Percentiles rank a stretch among this genome's conserved stretches.
These are phyloP conservation scores for Holothuria glaberrima DNA, from an alignment of 35 echinoderm and acorn worm genomes.

Conservation along the genomic window DNA sequence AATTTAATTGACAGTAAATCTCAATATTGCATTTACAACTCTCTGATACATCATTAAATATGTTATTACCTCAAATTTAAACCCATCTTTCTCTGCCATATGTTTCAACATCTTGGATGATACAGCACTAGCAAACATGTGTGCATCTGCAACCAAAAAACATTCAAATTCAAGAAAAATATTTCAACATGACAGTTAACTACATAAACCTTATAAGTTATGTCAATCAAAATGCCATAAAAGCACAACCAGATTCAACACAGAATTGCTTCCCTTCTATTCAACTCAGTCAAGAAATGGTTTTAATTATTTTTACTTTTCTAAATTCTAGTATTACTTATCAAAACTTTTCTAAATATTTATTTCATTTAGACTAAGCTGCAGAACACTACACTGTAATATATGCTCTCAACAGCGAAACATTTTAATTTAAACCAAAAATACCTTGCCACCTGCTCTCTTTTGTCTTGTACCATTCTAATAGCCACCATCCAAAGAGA, in stretches of 20 bases:
- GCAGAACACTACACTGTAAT: no score
- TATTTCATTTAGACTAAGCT: no score
- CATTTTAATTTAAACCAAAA: no score
- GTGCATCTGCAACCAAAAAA: conserved; percentile 58
- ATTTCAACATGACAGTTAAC: no score
- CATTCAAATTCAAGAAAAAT: background rate
- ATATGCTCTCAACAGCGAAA: background rate
- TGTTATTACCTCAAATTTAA: conserved; percentile 85
- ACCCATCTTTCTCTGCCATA: conserved; percentile 84
- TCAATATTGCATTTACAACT: background rate
- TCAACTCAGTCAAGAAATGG: background rate
- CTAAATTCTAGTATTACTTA: no score
- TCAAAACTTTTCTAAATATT: no score
- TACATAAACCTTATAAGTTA: no score
- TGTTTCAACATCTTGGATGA: conserved; percentile 88
- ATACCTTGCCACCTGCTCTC: conserved; percentile 29
- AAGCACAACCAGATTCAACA: background rate
- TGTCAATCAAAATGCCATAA: no score
- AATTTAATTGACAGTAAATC: no score
- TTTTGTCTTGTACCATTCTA: conserved; percentile 64
- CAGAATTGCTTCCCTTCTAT: background rate
- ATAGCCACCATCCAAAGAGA: conserved; percentile 86
- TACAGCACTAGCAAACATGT: conserved; percentile 97
- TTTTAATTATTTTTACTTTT: no score
- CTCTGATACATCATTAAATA: background rate